Base-by-base conservation (phyloP, 2,797 vertebrate species). In the Myiotriccus ornatus region DNA sequence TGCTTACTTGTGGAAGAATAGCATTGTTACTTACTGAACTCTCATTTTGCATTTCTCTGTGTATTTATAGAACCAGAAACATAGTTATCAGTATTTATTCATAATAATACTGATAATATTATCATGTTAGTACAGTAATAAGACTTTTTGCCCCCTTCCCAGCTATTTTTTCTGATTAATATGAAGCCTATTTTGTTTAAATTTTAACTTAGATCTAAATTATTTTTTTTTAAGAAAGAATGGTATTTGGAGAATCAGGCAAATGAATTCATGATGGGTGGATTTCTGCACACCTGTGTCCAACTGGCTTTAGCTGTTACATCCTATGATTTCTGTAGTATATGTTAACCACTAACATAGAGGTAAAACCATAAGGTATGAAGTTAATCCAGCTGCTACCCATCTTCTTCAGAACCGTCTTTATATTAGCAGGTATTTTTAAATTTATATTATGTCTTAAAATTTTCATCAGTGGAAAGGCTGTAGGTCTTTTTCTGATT, bases 311-410 rank as follows among this genome's bases (percentile, higher is more conserved):
- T 59, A 57, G 16, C 44, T 83, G 44, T 83, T 73, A 43, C 2
- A 6, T 19, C 2, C 0, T 49, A 1, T 84, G 47, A 23, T 35
- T 87, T 1, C 4, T 82, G 21, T 55, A n/a, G 1, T 50, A 4
- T 50, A 37, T 4, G 1, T 55, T 73, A 73, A 37, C 52, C 28
- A 21, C n/a, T 67, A 57, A 37, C 12, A 39, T 1, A n/a, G 18
- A 78, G 49, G 37, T 74, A 74, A 89, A 89, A 21, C 18, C 5
- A 18, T 47, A 19, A 91, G 7, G 12, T 39, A 12, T 63, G 19
- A 21, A n/a, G 12, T 68, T 60, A 71, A 46, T 88, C 34, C 30
- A 46, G 0, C 32, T 75, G 56, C 28, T 86, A 78, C 34, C 44
- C 6, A 0, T 32, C 7, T 75, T 60, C 53, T 86, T 81, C 83